Evolutionary conservation across 2,797 vertebrate genomes (phyloP), one percentile per base, ranked within the genome.

Genomic region (Perodicticus potto): DNA sequence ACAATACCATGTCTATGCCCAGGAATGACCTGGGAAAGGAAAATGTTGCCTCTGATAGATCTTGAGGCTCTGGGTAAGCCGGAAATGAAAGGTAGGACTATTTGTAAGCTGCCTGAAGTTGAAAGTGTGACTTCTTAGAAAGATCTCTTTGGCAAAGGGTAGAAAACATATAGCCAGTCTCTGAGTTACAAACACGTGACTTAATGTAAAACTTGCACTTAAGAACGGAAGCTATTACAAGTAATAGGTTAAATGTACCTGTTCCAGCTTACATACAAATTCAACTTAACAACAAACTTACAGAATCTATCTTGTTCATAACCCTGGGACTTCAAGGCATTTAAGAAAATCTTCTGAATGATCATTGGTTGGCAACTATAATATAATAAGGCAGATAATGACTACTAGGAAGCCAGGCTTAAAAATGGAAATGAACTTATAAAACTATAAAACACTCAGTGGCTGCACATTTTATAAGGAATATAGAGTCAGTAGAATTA

Each of bases 351-450:
- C 27, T 65, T 81, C 9, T 78, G 59, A 86, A 57, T 40, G 59
- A 1, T 85, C 20, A 16, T 20, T 89, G 55, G 14, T 43, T 91
- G 37, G 49, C 7, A 43, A 80, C 25, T 90, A 11, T 40, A n/a
- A 86, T 87, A 80, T 32, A 74, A 5, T 63, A 27, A 91, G 4
- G 13, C 12, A 69, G 19, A 29, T 43, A 0, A 0, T 91, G 53
- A 81, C 32, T 43, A 22, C 6, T 86, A 61, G 40, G 32, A 94
- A 89, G 16, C 5, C 10, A 87, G 53, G 37, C 73, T 88, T 81
- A 78, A 74, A 94, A 94, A 85, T 61, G 86, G 91, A 95, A 87
- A 40, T 4, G 23, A 67, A 55, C 34, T 69, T 92, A 45, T 84
- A 78, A 89, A 80, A 16, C 13, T 45, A 14, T 19, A 53, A 70